Conservation (phyloP, 2,797 vertebrate genomes). For the Phrynocephalus vlangalii region DNA sequence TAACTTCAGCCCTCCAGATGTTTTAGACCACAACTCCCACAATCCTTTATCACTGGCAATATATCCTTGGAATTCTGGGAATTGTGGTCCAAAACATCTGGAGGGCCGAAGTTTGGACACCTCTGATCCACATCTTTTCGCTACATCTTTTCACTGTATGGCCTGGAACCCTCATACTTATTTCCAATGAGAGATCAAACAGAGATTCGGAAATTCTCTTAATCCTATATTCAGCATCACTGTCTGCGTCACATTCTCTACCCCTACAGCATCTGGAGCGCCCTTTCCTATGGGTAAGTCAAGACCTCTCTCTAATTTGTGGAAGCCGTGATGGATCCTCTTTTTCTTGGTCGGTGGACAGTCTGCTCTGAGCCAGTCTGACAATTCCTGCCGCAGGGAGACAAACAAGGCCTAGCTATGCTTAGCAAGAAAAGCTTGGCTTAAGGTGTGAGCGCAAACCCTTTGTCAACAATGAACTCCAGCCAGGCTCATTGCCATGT, state of each 20-base stretch:
- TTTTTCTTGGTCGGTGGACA: background rate
- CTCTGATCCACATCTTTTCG: too few relatives aligned
- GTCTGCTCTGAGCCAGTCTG: background rate
- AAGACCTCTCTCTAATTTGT: background rate
- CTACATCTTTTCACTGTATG: too few relatives aligned
- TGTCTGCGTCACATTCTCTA: background rate
- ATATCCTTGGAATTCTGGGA: too few relatives aligned
- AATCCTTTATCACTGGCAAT: too few relatives aligned
- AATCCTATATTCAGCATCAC: background rate
- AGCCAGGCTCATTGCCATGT: background rate
- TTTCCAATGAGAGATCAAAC: too few relatives aligned
- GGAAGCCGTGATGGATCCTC: background rate
- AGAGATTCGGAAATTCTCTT: background rate
- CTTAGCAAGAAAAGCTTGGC: background rate
- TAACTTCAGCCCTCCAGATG: too few relatives aligned
- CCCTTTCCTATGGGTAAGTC: too few relatives aligned
- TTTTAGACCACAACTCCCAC: too few relatives aligned
- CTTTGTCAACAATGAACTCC: background rate
- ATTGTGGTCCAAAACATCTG: too few relatives aligned
- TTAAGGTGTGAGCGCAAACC: background rate
- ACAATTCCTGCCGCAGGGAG: background rate
- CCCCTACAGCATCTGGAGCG: background rate
- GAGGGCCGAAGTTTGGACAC: too few relatives aligned
- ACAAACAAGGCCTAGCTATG: slow-evolving; percentile 18
- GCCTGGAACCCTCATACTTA: too few relatives aligned